Percentiles rank a stretch among this genome's conserved stretches.
Conservation (phyloP, 2,113 vertebrate species). For the Lipophrys pholis region DNA sequence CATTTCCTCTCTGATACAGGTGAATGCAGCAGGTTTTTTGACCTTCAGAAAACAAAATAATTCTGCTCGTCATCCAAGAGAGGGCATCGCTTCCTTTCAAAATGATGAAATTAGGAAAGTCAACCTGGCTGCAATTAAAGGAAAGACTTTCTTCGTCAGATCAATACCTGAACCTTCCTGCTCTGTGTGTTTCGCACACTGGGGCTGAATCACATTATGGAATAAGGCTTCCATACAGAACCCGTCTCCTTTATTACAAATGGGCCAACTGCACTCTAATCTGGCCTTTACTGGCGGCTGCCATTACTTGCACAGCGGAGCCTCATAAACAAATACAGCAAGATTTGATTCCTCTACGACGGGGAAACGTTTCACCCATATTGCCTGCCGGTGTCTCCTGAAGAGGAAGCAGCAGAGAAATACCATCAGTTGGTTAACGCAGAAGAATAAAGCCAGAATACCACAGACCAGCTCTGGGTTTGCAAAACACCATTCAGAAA, state of each 20-base stretch:
- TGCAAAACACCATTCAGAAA: slow-evolving; percentile 48
- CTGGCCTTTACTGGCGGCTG: slow-evolving; percentile 9
- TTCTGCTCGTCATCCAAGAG: slow-evolving; percentile 21
- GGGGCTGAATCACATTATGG: slow-evolving; percentile 42
- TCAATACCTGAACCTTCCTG: slow-evolving; percentile 29
- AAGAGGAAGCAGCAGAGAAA: slow-evolving; percentile 42
- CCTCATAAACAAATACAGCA: slow-evolving; percentile 8
- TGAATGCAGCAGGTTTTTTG: slow-evolving; percentile 5
- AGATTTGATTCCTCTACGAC: slow-evolving; percentile 37
- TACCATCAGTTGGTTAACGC: slow-evolving; percentile 52
- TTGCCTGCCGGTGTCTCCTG: slow-evolving; percentile 47
- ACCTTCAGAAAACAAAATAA: slow-evolving; percentile 2
- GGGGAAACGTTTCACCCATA: slow-evolving; percentile 54
- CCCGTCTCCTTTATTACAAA: slow-evolving; percentile 18
- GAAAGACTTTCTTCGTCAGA: slow-evolving; percentile 7
- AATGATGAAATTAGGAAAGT: neutral
- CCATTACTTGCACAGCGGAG: slow-evolving; percentile 23
- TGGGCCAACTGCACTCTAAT: slow-evolving; percentile 27
- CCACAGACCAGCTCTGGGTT: slow-evolving; percentile 27
- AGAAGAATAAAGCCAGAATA: slow-evolving; percentile 53
- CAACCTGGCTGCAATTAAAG: slow-evolving; percentile 13
- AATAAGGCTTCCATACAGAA: slow-evolving; percentile 36
- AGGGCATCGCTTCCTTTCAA: slow-evolving; percentile 27
- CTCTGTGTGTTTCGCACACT: slow-evolving; percentile 16
- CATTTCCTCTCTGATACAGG: too few species aligned